Conservation (phyloP, 2,113 vertebrate species). For the Mola mola region DNA sequence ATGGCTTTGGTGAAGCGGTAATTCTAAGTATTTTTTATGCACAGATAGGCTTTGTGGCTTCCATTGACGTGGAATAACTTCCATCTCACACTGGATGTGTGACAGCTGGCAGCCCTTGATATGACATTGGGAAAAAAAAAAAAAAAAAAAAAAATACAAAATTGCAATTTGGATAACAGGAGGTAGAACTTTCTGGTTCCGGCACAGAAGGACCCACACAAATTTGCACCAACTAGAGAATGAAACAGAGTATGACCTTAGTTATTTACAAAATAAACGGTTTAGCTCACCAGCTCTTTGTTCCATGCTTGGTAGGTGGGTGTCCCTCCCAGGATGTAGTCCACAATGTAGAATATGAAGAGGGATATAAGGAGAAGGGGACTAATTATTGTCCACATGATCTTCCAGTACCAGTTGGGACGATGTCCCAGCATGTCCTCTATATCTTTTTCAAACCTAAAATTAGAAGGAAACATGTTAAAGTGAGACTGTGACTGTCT, state of each 20-base stretch:
- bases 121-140: no score
- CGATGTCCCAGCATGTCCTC: slow-evolving; percentile 86
- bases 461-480: not conserved
- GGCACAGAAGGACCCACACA: no score
- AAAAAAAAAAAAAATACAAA: no score
- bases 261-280: not conserved
- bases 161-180: no score
- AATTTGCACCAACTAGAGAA: not conserved
- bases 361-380: slow-evolving; percentile 88
- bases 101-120: no score
- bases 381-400: slow-evolving; percentile 86
- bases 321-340: slow-evolving; percentile 87
- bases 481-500: no score
- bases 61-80: no score
- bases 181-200: no score
- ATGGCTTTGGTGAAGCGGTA: no score
- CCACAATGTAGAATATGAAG: slow-evolving; percentile 88
- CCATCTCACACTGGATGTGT: no score
- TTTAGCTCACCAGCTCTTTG: slow-evolving; percentile 83
- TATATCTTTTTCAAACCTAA: slow-evolving; percentile 91
- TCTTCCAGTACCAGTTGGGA: slow-evolving; percentile 89
- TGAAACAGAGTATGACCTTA: not conserved
- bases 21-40: no score
- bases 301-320: slow-evolving; percentile 93
- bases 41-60: no score